These are phyloP conservation scores for Gandaritis pyraliata DNA, from an alignment of 2,888 invertebrate genomes.

Conservation along the genomic window DNA sequence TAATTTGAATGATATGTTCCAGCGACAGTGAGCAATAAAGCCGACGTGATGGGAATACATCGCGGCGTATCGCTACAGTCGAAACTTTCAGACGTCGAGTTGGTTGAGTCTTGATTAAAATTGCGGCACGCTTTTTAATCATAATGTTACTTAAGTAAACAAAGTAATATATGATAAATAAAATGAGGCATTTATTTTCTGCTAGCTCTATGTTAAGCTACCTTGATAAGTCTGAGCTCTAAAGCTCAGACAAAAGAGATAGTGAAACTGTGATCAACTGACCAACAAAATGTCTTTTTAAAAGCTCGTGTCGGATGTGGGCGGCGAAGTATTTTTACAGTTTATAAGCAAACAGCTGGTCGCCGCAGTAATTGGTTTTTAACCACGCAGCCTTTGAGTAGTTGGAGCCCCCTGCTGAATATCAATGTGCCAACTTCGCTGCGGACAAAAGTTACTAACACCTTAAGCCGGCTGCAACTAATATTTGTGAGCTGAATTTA, in stretches of 20 bases:
- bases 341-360: constrained; percentile 43
- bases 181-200: not conserved
- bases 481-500: constrained; percentile 32
- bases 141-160: constrained; percentile 15
- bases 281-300: constrained; percentile 30
- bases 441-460: constrained; percentile 32
- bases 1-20: constrained; percentile 61
- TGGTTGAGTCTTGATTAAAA: constrained; percentile 29
- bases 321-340: constrained; percentile 28
- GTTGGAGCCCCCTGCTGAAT: constrained; percentile 34
- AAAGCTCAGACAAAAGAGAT: constrained; percentile 9
- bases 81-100: constrained; percentile 18
- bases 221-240: not conserved
- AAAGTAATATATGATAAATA: constrained; percentile 3
- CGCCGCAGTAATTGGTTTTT: constrained; percentile 48
- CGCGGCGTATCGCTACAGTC: constrained; percentile 23
- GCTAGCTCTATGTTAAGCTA: not conserved
- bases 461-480: constrained; percentile 31
- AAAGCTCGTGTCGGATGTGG: constrained; percentile 27
- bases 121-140: constrained; percentile 21
- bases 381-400: constrained; percentile 33
- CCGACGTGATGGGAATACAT: constrained; percentile 55
- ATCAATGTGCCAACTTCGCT: constrained; percentile 31
- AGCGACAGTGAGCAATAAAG: constrained; percentile 49
- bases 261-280: constrained; percentile 24